Percentiles rank a stretch among this genome's conserved stretches.
Evolutionary conservation across 2,797 vertebrate species (phyloP).

Genomic region (Hylomyscus alleni): DNA sequence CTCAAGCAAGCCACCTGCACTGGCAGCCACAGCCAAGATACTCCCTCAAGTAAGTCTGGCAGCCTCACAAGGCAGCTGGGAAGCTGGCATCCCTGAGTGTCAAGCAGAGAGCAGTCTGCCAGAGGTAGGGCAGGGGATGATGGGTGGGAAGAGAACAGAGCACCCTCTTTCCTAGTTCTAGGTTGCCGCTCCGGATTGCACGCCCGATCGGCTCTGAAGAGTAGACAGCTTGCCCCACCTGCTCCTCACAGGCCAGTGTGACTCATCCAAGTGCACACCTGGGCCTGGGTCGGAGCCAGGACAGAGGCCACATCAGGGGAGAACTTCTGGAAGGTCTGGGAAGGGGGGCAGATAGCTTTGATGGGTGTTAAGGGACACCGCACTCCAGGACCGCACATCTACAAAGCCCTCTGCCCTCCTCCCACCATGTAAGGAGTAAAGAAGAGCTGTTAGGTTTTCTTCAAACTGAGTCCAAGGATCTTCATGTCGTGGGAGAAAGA

Average conservation of each 20-base stretch:
- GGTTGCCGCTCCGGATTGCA: not conserved
- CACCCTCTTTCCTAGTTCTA: not conserved
- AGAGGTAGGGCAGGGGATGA: not conserved
- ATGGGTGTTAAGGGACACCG: not conserved
- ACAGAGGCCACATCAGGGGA: not conserved
- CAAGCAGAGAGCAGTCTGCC: not conserved
- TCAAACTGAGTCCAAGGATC: not conserved
- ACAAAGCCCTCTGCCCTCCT: not conserved
- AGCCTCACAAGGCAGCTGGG: not conserved
- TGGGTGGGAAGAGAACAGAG: not conserved
- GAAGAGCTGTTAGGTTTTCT: not conserved
- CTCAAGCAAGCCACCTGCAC: not conserved
- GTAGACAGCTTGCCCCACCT: not conserved
- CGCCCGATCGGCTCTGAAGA: not conserved
- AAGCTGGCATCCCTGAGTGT: not conserved
- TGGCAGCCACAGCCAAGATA: not conserved
- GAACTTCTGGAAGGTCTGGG: not conserved
- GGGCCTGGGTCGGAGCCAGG: not conserved
- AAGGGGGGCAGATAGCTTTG: not conserved
- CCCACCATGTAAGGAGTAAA: not conserved
- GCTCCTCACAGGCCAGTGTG: not conserved
- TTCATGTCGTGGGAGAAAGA: not conserved
- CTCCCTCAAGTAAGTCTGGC: not conserved
- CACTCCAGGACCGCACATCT: not conserved
- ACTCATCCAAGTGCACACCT: constrained; percentile 42